Evolutionary conservation across 2,888 invertebrate species (phyloP).

Genomic region (Graphium colonna): DNA sequence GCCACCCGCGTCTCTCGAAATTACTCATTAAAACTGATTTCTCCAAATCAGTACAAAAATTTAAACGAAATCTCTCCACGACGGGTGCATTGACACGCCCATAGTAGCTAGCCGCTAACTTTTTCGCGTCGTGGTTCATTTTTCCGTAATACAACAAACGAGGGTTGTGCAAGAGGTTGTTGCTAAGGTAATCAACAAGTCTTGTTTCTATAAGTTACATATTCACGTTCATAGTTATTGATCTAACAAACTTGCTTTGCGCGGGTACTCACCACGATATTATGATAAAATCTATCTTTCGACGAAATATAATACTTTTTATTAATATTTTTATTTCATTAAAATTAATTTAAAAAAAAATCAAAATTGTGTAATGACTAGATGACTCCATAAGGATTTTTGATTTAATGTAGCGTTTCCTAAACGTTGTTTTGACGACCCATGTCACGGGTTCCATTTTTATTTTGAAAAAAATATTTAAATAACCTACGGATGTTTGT

Average conservation of each 20-base stretch:
- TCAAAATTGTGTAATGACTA: no score
- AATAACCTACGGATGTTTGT: no score
- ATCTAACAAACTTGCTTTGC: constrained; percentile 10
- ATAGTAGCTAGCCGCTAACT: constrained; percentile 63
- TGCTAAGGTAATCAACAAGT: constrained; percentile 6
- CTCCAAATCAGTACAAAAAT: constrained; percentile 89
- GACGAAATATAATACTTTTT: no score
- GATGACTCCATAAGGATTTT: no score
- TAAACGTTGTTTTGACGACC: no score
- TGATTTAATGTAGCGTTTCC: no score
- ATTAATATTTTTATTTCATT: no score
- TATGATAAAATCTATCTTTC: no score
- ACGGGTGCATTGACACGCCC: constrained; percentile 61
- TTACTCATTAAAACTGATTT: constrained; percentile 93
- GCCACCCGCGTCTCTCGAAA: constrained; percentile 94
- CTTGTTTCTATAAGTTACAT: not conserved
- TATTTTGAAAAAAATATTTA: no score
- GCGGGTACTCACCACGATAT: no score
- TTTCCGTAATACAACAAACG: not conserved
- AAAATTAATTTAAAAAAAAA: no score
- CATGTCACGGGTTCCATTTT: no score
- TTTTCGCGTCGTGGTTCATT: constrained; percentile 22
- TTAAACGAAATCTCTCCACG: constrained; percentile 71
- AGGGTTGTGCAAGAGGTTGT: not conserved
- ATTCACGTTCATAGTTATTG: not conserved